Evolutionary conservation across 2,113 vertebrate genomes (phyloP).

Genomic region (Puntigrus tetrazona): DNA sequence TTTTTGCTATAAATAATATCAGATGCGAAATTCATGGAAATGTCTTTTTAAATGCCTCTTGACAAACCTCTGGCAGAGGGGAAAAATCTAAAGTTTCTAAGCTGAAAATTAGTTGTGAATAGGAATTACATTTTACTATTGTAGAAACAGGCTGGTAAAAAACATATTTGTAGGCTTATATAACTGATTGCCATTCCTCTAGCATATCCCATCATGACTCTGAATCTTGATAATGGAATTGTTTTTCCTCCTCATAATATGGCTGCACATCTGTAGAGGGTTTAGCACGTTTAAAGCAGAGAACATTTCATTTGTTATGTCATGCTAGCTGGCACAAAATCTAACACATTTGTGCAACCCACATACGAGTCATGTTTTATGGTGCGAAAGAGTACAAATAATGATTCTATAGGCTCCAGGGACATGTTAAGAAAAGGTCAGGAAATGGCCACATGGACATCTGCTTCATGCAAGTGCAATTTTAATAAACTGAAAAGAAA

Average conservation of each 20-base stretch:
- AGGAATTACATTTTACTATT: not conserved
- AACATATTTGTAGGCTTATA: not conserved
- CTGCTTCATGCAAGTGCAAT: not conserved
- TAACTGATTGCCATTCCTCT: constrained; percentile 11
- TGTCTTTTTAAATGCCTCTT: not conserved
- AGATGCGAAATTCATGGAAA: not conserved
- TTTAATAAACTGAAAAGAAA: not conserved
- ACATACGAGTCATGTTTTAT: constrained; percentile 25
- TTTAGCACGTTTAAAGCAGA: not conserved
- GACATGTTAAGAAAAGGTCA: not conserved
- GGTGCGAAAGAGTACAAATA: constrained; percentile 7
- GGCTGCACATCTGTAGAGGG: constrained; percentile 14
- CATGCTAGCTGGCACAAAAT: constrained; percentile 13
- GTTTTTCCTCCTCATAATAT: constrained; percentile 11
- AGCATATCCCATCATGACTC: not conserved
- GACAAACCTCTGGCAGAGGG: not conserved
- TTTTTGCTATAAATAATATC: not conserved
- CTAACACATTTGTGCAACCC: constrained; percentile 15
- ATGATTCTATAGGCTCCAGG: constrained; percentile 12
- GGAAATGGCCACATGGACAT: constrained; percentile 5
- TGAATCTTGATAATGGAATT: constrained; percentile 37
- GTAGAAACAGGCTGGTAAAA: not conserved
- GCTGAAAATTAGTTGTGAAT: not conserved
- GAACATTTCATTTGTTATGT: constrained; percentile 29
- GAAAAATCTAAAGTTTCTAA: not conserved